Evolutionary conservation across 2,113 vertebrate species (phyloP).

Genomic region (Phaethornis superciliosus): DNA sequence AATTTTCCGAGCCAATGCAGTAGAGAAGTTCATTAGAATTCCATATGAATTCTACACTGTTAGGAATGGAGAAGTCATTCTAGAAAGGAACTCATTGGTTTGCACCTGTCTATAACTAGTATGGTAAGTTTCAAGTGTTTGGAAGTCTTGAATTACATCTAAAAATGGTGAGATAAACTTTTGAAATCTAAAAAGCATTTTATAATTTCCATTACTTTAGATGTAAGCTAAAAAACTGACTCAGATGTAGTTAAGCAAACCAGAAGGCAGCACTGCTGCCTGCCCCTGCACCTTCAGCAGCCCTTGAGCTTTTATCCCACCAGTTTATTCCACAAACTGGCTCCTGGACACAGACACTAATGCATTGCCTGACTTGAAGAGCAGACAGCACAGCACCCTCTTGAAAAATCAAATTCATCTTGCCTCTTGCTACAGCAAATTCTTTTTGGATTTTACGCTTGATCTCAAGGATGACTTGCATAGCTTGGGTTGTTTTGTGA

Average conservation of each 20-base stretch:
- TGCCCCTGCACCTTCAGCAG: accelerated
- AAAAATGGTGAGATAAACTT: not conserved
- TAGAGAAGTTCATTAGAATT: not conserved
- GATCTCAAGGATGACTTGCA: accelerated
- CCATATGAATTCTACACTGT: not conserved
- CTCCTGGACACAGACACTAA: accelerated
- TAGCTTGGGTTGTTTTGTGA: accelerated
- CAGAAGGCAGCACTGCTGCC: not conserved
- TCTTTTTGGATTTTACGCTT: not conserved
- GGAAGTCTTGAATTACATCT: not conserved
- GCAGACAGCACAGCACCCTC: not conserved
- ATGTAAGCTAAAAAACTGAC: not conserved
- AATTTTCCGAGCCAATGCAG: not conserved
- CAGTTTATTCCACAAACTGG: not conserved
- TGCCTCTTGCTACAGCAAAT: not conserved
- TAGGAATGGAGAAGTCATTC: not conserved
- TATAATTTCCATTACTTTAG: not conserved
- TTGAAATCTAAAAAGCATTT: not conserved
- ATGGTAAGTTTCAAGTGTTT: not conserved
- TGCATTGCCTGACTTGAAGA: accelerated
- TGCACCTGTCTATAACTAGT: not conserved
- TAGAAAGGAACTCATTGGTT: not conserved
- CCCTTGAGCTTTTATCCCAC: not conserved
- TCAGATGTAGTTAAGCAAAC: not conserved
- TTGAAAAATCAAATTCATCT: not conserved